phyloP scores from a whole-genome alignment of 2,113 vertebrate genomes.

The Phaethon lepturus region DNA sequence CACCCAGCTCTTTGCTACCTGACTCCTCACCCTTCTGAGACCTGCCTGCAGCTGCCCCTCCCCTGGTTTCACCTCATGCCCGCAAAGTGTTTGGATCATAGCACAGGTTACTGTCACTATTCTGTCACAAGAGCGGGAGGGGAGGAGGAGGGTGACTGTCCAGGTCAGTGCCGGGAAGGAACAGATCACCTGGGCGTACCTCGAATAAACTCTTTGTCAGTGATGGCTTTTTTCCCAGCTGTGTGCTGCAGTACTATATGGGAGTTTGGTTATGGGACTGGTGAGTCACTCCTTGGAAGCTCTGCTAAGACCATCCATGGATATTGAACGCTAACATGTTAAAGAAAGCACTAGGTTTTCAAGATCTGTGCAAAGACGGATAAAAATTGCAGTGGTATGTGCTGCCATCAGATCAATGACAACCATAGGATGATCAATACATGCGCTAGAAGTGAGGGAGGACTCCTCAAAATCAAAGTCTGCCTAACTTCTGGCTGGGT shows the following conservation, averaged over 20 bases:
- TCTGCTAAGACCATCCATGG: background rate
- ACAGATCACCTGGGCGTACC: background rate
- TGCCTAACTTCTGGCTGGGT: background rate
- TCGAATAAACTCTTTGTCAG: fast-evolving
- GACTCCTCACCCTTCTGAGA: background rate
- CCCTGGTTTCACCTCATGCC: background rate
- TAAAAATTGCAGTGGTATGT: background rate
- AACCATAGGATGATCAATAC: background rate
- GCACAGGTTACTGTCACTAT: background rate
- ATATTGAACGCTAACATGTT: background rate
- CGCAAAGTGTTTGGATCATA: background rate
- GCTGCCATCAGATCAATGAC: background rate
- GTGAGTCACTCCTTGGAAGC: background rate
- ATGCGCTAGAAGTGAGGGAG: background rate
- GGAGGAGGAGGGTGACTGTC: background rate
- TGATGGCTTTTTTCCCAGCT: fast-evolving
- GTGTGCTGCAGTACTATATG: background rate
- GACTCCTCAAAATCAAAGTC: background rate
- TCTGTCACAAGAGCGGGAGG: background rate
- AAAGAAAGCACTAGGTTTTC: background rate
- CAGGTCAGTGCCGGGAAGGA: background rate
- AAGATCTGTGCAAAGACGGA: background rate
- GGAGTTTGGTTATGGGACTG: background rate
- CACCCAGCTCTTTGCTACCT: background rate
- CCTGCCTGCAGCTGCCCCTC: background rate